A percentile compares a stretch with the other conserved stretches of the same genome.
Evolutionary conservation across 2,888 invertebrate species (phyloP).

Genomic region (Hirtodrosophila histrioides): DNA sequence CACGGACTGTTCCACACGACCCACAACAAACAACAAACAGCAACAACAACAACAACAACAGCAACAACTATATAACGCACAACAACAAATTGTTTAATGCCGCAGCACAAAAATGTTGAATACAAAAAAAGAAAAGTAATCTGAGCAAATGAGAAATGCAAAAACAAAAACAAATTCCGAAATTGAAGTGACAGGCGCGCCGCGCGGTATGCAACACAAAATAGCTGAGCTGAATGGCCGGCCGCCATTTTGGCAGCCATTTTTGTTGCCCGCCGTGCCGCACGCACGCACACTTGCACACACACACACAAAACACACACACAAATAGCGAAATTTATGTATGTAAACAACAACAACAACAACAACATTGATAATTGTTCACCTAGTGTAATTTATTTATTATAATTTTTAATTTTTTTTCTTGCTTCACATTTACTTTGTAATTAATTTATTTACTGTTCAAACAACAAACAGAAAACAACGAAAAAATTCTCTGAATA

Average conservation of each 20-base stretch:
- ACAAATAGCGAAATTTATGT: slow-evolving; percentile 61
- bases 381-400: slow-evolving; percentile 79
- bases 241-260: slow-evolving; percentile 46
- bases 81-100: slow-evolving; percentile 66
- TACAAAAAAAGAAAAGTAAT: slow-evolving; percentile 20
- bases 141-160: slow-evolving; percentile 36
- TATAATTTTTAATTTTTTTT: slow-evolving; percentile 69
- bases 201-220: slow-evolving; percentile 35
- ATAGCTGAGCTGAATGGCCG: slow-evolving; percentile 40
- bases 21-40: slow-evolving; percentile 41
- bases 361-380: slow-evolving; percentile 59
- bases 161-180: slow-evolving; percentile 30
- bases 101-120: slow-evolving; percentile 70
- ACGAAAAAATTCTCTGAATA: slow-evolving; percentile 14
- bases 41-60: slow-evolving; percentile 39
- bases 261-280: slow-evolving; percentile 23
- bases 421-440: slow-evolving; percentile 62
- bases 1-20: slow-evolving; percentile 76
- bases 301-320: slow-evolving; percentile 23
- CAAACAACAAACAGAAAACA: slow-evolving; percentile 27
- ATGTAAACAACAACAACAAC: slow-evolving; percentile 47
- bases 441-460: slow-evolving; percentile 64
- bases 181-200: slow-evolving; percentile 32
- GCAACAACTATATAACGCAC: slow-evolving; percentile 40
- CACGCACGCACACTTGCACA: slow-evolving; percentile 22